Conservation (phyloP, 2,888 invertebrate genomes). For the Bombylius discolor region DNA sequence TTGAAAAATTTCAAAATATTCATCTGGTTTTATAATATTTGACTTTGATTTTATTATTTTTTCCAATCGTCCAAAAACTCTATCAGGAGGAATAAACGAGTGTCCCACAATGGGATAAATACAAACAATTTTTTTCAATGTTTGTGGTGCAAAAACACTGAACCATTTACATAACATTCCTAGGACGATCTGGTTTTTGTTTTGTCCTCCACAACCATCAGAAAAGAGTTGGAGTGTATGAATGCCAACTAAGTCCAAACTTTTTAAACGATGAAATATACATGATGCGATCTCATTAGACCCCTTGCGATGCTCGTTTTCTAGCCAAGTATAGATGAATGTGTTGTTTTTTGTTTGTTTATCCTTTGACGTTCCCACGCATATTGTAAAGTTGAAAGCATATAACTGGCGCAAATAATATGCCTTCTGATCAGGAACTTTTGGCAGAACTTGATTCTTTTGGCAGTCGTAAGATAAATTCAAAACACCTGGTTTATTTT, state of each 20-base stretch:
- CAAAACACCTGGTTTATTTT: not conserved
- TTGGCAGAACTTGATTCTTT: not conserved
- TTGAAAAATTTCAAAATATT: not conserved
- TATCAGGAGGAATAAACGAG: not conserved
- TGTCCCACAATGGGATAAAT: not conserved
- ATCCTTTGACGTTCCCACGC: no score
- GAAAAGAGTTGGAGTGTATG: not conserved
- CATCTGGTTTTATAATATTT: not conserved
- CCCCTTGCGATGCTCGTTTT: not conserved
- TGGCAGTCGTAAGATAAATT: not conserved
- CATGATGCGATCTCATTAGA: not conserved
- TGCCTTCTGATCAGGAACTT: conserved; percentile 2
- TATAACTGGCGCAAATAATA: conserved; percentile 1
- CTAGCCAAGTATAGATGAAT: not conserved
- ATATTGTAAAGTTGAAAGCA: not conserved
- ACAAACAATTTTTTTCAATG: not conserved
- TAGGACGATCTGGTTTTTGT: not conserved
- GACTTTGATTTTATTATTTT: not conserved
- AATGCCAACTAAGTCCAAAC: no score
- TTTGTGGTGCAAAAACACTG: not conserved
- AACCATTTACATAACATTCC: not conserved
- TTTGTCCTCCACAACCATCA: not conserved
- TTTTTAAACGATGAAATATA: not conserved
- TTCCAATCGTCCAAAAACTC: not conserved
- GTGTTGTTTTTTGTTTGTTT: not conserved